Evolutionary conservation across 64 coral and sea anemone species (phyloP), one percentile per base, ranked within the genome.

Genomic region (Orbicella faveolata): DNA sequence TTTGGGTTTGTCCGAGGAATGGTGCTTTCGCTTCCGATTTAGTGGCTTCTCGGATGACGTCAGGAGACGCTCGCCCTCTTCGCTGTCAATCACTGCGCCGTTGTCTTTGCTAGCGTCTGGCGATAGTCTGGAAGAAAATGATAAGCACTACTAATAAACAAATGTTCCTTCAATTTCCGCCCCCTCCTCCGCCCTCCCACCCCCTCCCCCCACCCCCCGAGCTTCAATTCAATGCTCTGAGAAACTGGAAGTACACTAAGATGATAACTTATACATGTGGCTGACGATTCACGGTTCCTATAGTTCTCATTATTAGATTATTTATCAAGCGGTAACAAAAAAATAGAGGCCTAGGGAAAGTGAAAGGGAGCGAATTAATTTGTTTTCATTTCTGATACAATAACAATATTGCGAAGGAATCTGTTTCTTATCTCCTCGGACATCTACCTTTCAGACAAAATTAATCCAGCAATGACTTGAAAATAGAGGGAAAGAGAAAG

Each of bases 1-100:
- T 1, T 35, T 72, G 64, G 34, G 82, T 13, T 85, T 85, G 64
- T 85, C 64, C 15, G 82, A 73, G 33, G 82, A 85, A 72, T 72
- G 82, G 14, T 72, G 82, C 13, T 23, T 72, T 6, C 63, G 62
- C 61, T 84, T 70, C 48, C 65, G 67, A 1, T 33, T 52, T 18
- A 30, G 8, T 73, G 9, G 20, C 19, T 51, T 85, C 37, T 85
- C 82, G 52, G 44, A 72, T 51, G 65, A 72, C 37, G 36, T 35
- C 15, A 34, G n/a, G 0, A 35, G 48, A 23, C n/a, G 63, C 13
- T 66, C 52, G 19, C 68, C 63, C 0, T 54, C 65, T 33, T 52
- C 21, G 18, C n/a, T 72, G 9, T 21, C 37, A 15, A 12, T 30
- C 37, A 52, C 39, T 72, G 20, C 72, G 13, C 4, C 54, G 13